Conservation (phyloP, 2,888 invertebrate species). For the Drosophila paucipuncta region DNA sequence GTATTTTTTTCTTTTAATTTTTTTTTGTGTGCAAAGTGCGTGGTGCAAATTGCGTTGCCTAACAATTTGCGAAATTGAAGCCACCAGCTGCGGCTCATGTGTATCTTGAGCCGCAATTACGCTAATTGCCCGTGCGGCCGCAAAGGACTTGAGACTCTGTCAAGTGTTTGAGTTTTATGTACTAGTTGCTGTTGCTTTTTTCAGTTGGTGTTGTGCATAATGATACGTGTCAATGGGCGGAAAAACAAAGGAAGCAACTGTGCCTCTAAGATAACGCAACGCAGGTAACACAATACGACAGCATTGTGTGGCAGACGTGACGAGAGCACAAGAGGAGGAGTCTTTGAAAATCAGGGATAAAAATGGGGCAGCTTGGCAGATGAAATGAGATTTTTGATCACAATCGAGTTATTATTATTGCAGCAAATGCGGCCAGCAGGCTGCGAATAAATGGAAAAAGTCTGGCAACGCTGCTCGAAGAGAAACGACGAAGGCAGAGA, state of each 20-base stretch:
- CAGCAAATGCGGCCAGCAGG: constrained; percentile 6
- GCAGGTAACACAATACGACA: constrained; percentile 45
- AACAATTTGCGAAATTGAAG: constrained; percentile 29
- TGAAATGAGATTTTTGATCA: neutral
- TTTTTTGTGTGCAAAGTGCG: neutral
- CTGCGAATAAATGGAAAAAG: neutral
- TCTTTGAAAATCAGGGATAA: neutral
- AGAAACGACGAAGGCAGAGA: constrained; percentile 4
- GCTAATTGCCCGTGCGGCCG: constrained; percentile 58
- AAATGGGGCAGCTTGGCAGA: neutral
- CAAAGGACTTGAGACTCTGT: constrained; percentile 39
- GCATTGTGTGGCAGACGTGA: constrained; percentile 14
- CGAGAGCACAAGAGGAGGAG: neutral
- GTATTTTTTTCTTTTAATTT: too few relatives aligned
- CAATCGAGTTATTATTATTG: constrained; percentile 14
- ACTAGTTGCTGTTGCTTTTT: constrained; percentile 8
- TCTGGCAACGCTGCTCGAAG: constrained; percentile 35
- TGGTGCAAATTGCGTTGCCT: constrained; percentile 18
- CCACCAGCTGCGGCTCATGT: neutral
- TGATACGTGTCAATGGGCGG: constrained; percentile 55
- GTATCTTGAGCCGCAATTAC: constrained; percentile 60
- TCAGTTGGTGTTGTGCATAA: constrained; percentile 35
- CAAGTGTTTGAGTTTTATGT: constrained; percentile 37
- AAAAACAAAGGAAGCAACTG: constrained; percentile 40
- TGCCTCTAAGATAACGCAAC: constrained; percentile 51